Base-by-base conservation (phyloP, 2,888 invertebrate genomes). In the Drosophila phalerata region DNA sequence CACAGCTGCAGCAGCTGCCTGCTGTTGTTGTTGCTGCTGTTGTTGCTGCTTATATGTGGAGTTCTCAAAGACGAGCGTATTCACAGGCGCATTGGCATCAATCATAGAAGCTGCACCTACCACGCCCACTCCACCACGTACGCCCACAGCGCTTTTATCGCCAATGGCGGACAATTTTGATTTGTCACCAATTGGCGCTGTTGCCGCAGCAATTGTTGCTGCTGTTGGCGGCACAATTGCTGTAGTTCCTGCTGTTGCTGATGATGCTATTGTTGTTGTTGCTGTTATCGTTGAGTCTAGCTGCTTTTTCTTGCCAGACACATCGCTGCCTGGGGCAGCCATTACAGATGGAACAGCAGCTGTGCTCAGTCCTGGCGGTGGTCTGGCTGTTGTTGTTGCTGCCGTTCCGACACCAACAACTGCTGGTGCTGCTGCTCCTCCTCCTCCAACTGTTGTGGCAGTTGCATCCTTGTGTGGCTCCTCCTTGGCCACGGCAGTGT, bases 51-150 rank as follows among this genome's bases (percentile, higher is more conserved):
- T 97, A 91, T 96, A 97, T 92, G 97, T 97, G 1, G 97, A 97
- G 91, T 98, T 98, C 90, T 98, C 97, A 90, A 98, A 97, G 76
- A 98, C 97, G 57, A 98, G 96, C 0, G 97, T 97, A 90, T 97
- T 96, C 19, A 97, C 96, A 2, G 97, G 97, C 0, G 96, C 95
- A 5, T 96, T 96, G 4, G 96, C 94, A 28, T 96, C 95, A 89
- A 97, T 96, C 32, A 96, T 42, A 0, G 75, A 70, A 22, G 67
- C 68, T 77, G 15, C 75, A 3, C 66, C 65, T 4, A 64, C 73
- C 17, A 71, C 75, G 5, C 81, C 80, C 9, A 79, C 69, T 1
- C 62, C 40, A 0, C 47, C 10, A 22, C 49, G 49, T 0, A 68
- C 72, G 4, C 77, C 81, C 5, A 45, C 37, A 0, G 47, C 52